phyloP scores from a whole-genome alignment of 2,797 vertebrate genomes.

The Macropus fuliginosus region DNA sequence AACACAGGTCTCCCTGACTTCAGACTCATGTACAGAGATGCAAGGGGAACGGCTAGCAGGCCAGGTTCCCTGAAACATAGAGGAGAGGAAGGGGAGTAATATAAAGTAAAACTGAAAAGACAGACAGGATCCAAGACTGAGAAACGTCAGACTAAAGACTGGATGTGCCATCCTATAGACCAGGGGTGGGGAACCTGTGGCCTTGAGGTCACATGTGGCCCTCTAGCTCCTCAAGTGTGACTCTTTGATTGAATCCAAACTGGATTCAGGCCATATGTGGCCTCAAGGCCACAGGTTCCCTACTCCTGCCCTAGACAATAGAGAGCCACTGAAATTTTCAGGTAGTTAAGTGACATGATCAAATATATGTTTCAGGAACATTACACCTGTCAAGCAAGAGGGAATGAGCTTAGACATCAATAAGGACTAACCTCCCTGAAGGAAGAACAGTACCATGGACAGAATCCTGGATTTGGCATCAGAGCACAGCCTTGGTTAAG shows the following conservation, averaged over 20 bases:
- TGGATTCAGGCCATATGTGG: too few species aligned
- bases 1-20: neutral
- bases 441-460: too few species aligned
- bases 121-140: neutral
- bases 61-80: neutral
- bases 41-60: neutral
- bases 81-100: neutral
- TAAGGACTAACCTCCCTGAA: too few species aligned
- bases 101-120: neutral
- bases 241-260: too few species aligned
- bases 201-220: too few species aligned
- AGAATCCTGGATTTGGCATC: too few species aligned
- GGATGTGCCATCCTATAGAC: neutral
- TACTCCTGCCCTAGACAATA: neutral
- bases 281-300: too few species aligned
- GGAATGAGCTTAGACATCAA: neutral
- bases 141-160: neutral
- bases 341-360: neutral
- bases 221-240: too few species aligned
- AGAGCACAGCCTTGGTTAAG: too few species aligned
- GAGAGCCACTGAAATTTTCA: neutral
- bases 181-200: too few species aligned
- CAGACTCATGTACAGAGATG: neutral
- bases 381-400: neutral
- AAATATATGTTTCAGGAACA: neutral